A percentile compares a stretch with the other conserved stretches of the same genome.
Conservation (phyloP, 2,888 invertebrate genomes). For the Cheilosia grossa region DNA sequence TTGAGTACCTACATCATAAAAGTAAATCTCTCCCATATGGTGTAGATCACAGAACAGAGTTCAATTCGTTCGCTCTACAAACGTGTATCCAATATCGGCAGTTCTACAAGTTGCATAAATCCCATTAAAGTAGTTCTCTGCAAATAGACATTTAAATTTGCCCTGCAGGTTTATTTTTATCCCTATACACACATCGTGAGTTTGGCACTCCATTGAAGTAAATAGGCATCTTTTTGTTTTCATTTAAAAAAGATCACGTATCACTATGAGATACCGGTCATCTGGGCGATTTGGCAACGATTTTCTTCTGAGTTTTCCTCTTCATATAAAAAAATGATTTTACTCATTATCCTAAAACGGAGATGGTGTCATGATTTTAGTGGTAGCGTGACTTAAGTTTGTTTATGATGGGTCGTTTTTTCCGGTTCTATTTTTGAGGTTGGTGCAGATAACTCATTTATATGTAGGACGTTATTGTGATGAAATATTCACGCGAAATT, state of each 20-base stretch:
- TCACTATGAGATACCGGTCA: conserved; percentile 4
- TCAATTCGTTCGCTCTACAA: conserved; percentile 29
- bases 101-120: conserved; percentile 28
- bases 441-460: not conserved
- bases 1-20: conserved; percentile 3
- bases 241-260: conserved; percentile 41
- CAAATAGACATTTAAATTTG: conserved; percentile 41
- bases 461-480: not conserved
- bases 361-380: conserved; percentile 23
- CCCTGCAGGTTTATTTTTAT: conserved; percentile 51
- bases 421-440: not conserved
- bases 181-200: not conserved
- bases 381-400: conserved; percentile 12
- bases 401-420: not conserved
- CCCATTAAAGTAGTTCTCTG: conserved; percentile 54
- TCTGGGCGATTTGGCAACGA: not conserved
- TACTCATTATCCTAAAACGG: conserved; percentile 3
- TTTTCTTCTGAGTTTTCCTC: not conserved
- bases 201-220: conserved; percentile 21
- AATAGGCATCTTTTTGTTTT: conserved; percentile 11
- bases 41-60: conserved; percentile 22
- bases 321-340: not conserved
- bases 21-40: conserved; percentile 34
- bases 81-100: conserved; percentile 3
- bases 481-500: not conserved